phyloP scores from a whole-genome alignment of 2,113 vertebrate genomes.

The Bubo scandiacus region DNA sequence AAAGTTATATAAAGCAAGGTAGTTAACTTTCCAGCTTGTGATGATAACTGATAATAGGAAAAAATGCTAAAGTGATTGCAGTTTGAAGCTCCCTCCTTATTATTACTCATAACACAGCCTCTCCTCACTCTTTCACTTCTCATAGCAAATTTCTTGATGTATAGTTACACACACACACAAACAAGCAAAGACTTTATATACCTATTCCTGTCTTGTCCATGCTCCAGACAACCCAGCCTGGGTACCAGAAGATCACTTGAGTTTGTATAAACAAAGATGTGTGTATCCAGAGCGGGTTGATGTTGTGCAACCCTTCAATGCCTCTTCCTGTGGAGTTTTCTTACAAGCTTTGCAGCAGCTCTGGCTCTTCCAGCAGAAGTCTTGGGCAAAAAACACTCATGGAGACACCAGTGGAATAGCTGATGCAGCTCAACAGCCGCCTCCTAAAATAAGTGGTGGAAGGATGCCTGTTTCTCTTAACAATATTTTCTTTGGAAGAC shows the following conservation, averaged over 20 bases:
- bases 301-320: background rate
- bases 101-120: background rate
- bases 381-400: background rate
- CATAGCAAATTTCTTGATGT: background rate
- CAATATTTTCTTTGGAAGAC: background rate
- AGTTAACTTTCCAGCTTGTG: background rate
- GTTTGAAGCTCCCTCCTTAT: background rate
- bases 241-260: background rate
- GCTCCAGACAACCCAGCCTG: background rate
- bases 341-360: background rate
- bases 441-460: constrained; percentile 13
- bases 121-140: background rate
- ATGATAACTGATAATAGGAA: background rate
- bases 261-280: background rate
- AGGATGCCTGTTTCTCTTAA: constrained; percentile 1
- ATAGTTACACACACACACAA: background rate
- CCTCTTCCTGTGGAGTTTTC: background rate
- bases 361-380: background rate
- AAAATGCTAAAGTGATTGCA: background rate
- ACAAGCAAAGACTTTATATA: background rate
- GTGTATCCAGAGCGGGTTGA: background rate
- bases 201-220: background rate
- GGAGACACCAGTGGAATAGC: constrained; percentile 11
- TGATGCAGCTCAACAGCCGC: background rate
- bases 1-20: background rate